These are phyloP conservation scores for Mythimna lalbum DNA, from an alignment of 2,888 invertebrate species.

Conservation along the genomic window DNA sequence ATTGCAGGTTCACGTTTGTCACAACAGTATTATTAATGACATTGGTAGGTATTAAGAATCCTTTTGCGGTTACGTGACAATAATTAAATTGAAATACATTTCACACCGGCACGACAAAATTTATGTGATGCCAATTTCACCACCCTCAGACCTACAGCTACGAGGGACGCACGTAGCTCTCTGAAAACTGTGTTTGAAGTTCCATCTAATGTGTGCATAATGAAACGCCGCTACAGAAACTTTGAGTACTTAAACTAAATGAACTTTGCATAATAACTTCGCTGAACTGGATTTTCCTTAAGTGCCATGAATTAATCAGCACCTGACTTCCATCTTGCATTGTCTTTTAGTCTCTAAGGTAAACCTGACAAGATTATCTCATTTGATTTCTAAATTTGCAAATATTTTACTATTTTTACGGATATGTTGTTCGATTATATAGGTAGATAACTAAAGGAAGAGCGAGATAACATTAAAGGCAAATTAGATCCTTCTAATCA, in stretches of 20 bases:
- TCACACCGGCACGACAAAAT: slow-evolving; percentile 3
- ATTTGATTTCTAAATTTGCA: slow-evolving; percentile 19
- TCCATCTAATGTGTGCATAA: slow-evolving; percentile 61
- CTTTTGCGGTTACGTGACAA: slow-evolving; percentile 8
- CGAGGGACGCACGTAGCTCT: slow-evolving; percentile 5
- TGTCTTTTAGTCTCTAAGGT: slow-evolving; percentile 30
- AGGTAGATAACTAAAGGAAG: too few relatives aligned
- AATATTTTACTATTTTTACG: slow-evolving; percentile 8
- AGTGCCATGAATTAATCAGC: slow-evolving; percentile 65
- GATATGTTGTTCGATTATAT: slow-evolving; percentile 25
- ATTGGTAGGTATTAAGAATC: slow-evolving; percentile 16
- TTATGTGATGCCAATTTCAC: slow-evolving; percentile 29
- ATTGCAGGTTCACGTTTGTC: slow-evolving; percentile 2
- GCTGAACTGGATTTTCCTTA: slow-evolving; percentile 57
- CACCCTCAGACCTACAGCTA: neutral
- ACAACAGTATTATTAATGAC: slow-evolving; percentile 24
- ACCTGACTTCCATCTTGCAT: slow-evolving; percentile 41
- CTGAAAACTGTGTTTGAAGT: slow-evolving; percentile 42
- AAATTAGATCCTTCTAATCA: slow-evolving; percentile 30
- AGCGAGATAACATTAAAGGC: slow-evolving; percentile 19
- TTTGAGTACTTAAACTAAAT: slow-evolving; percentile 64
- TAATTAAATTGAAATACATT: slow-evolving; percentile 33
- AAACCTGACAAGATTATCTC: slow-evolving; percentile 29
- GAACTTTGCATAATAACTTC: slow-evolving; percentile 67
- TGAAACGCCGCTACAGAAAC: slow-evolving; percentile 61